Evolutionary conservation across 2,797 vertebrate genomes (phyloP).

Genomic region (Apogon talboti): DNA sequence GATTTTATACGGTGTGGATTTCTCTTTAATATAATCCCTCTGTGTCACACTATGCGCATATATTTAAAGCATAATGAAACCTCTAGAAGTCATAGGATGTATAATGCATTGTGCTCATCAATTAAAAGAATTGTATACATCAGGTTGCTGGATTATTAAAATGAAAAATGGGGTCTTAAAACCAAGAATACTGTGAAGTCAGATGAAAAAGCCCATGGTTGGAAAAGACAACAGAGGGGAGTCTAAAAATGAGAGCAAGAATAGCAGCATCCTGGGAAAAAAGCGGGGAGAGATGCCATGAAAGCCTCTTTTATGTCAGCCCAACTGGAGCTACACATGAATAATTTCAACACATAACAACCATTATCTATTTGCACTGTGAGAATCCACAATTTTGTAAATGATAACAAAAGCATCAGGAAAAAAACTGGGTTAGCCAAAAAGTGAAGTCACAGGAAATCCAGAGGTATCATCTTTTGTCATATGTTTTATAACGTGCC

Average conservation of each 20-base stretch:
- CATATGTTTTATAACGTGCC: constrained; percentile 19
- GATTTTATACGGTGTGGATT: constrained; percentile 2
- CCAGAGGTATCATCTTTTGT: constrained; percentile 14
- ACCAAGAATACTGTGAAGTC: constrained; percentile 32
- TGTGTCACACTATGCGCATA: constrained; percentile 2
- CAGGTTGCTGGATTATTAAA: constrained; percentile 4
- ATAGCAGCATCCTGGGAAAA: constrained; percentile 57
- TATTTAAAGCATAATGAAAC: constrained; percentile 8
- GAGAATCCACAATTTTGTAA: constrained; percentile 51
- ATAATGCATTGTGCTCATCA: constrained; percentile 6
- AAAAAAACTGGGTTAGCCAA: constrained; percentile 53
- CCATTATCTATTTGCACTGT: constrained; percentile 37
- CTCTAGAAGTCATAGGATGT: background rate
- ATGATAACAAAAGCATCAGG: constrained; percentile 43
- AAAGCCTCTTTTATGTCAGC: constrained; percentile 70
- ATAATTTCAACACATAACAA: constrained; percentile 47
- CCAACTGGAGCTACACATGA: constrained; percentile 61
- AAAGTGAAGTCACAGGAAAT: constrained; percentile 34
- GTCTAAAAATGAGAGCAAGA: constrained; percentile 29
- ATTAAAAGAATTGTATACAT: background rate
- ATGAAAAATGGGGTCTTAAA: constrained; percentile 7
- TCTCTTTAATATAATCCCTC: constrained; percentile 8
- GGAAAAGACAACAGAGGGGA: constrained; percentile 50
- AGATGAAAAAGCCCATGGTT: constrained; percentile 53
- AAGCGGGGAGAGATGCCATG: constrained; percentile 47